Evolutionary conservation across 2,888 invertebrate species (phyloP).

Genomic region (Ophraella communa): DNA sequence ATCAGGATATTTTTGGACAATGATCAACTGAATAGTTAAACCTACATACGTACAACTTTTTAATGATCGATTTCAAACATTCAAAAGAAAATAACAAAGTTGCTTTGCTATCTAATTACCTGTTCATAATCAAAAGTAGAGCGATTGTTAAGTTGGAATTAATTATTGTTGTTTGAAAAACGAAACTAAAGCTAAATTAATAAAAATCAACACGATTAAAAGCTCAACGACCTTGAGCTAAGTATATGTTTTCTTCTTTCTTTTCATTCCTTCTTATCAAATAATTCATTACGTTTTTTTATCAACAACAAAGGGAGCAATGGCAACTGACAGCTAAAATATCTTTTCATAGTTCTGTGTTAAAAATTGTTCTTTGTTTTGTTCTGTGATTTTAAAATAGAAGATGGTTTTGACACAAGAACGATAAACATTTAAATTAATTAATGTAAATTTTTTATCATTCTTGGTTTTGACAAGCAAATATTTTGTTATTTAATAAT

Average conservation of each 20-base stretch:
- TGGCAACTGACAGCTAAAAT: too few species aligned
- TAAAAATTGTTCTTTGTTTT: too few species aligned
- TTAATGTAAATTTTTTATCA: too few species aligned
- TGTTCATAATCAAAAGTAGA: constrained; percentile 16
- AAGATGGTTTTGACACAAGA: too few species aligned
- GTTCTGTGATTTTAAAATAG: too few species aligned
- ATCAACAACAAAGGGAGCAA: not conserved
- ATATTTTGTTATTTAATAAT: too few species aligned
- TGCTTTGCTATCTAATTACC: constrained; percentile 8
- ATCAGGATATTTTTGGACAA: constrained; percentile 2
- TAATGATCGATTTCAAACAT: not conserved
- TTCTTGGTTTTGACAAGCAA: too few species aligned
- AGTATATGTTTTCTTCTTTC: not conserved
- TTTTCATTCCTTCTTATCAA: not conserved
- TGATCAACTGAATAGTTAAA: constrained; percentile 1
- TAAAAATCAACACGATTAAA: not conserved
- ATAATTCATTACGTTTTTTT: not conserved
- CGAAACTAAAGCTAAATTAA: constrained; percentile 10
- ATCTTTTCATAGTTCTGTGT: too few species aligned
- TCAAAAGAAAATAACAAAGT: not conserved
- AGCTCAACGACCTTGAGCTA: constrained; percentile 12
- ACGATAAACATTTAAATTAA: too few species aligned
- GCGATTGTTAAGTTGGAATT: not conserved
- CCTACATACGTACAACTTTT: not conserved
- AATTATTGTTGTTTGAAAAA: constrained; percentile 11